Evolutionary conservation across 2,113 vertebrate species (phyloP), one percentile per base, ranked within the genome.

Genomic region (Larimichthys crocea): DNA sequence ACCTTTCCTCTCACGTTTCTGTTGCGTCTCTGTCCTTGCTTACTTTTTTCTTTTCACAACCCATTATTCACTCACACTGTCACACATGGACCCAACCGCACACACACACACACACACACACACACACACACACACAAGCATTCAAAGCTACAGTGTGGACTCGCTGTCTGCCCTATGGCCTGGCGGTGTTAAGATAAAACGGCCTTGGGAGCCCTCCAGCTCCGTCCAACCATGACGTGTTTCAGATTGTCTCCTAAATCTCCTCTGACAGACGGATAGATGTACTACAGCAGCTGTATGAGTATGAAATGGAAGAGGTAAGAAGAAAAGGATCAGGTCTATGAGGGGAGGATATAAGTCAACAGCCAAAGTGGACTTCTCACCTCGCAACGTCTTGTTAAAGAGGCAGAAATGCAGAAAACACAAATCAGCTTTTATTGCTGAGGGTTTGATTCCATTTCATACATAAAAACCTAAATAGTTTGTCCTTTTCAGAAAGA

Each of bases 161-260:
- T 73, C 63, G 9, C 52, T 56, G 46, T 48, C 14, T 9, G 81
- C 78, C 52, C 77, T 0, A 40, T 42, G 55, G 75, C 70, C 73
- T 59, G 0, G 68, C 29, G 20, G 64, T 71, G 53, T 82, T 44
- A 15, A 85, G 70, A 78, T 80, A 60, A 83, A 86, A 77, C 40
- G 22, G 69, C 88, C 83, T 79, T 70, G 67, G 69, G 85, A 82
- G 73, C 40, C 12, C 20, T 22, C 44, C n/a, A 44, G 61, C 71
- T 55, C 78, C 59, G 26, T 76, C 83, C 74, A 77, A 70, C 85
- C 83, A 48, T 86, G 82, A 83, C 76, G 48, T 89, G 85, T 89
- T 84, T 83, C 83, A 86, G 80, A 88, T 86, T 80, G 87, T 90
- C 88, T 88, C 74, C 55, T 87, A 91, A 92, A 91, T 88, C 85